Base-by-base conservation (phyloP, 1,140 invertebrate species). In the Lamellibrachia luymesi region DNA sequence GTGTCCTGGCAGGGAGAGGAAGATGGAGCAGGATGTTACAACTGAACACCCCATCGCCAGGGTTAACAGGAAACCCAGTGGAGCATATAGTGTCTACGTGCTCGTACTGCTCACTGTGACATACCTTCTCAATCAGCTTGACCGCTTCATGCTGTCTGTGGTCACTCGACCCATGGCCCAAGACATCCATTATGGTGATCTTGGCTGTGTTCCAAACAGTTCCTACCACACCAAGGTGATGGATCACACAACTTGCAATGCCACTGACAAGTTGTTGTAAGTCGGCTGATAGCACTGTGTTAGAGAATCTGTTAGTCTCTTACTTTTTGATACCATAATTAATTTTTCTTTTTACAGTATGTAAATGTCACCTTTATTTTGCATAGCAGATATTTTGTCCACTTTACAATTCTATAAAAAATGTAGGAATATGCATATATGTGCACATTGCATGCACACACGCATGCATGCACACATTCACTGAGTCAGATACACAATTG, bases 151-250 rank as follows among this genome's bases (percentile, higher is more conserved):
- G 94, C 94, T 97, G 92, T 95, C 96, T 89, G 96, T 96, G 92
- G 96, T 96, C 7, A 95, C 95, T 64, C 95, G 95, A 91, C 95
- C 96, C 2, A 95, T 96, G 93, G 96, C 96, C 8, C 96, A 96
- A 94, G 96, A 96, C 51, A 94, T 99, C 90, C 97, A 98, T 94
- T 99, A 98, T 95, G 98, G 98, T 5, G 98, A 99, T 96, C 97
- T 98, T 95, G 97, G 97, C 6, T 99, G 98, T 95, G 97, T 98
- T 96, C 96, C 98, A 51, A 98, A 98, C 92, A 93, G 93, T 10
- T n/a, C 49, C 25, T 38, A 13, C 27, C 50, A 5, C 17, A 89
- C 64, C 10, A 51, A 38, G 22, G n/a, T 92, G 51, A 49, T 90
- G 38, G 10, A 49, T 27, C 27, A 50, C 38, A 49, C 92, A 50